Conservation (phyloP, 1,140 invertebrate genomes). For the Bombus fervidus region DNA sequence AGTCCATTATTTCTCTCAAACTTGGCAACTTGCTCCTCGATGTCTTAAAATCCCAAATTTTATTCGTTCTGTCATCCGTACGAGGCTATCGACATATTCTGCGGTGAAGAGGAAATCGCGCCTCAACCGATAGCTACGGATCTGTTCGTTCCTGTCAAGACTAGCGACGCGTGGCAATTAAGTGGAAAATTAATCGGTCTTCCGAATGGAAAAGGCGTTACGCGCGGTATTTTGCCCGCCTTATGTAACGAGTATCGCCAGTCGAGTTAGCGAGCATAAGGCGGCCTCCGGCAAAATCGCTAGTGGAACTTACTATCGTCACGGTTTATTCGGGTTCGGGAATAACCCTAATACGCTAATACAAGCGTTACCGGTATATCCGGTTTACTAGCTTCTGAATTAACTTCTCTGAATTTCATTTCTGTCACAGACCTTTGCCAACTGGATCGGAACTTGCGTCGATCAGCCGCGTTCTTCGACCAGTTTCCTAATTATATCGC, state of each 20-base stretch:
- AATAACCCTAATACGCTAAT: neutral
- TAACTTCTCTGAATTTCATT: conserved; percentile 33
- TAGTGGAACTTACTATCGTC: conserved; percentile 3
- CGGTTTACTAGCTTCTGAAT: conserved; percentile 17
- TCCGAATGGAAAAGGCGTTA: conserved; percentile 7
- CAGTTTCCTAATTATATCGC: neutral
- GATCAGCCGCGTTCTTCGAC: neutral
- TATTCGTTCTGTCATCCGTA: no score
- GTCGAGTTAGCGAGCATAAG: neutral
- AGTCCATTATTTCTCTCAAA: no score
- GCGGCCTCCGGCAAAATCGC: neutral
- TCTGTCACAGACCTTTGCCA: neutral
- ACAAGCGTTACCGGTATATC: conserved; percentile 17
- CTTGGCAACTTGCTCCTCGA: no score
- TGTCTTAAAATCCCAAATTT: no score
- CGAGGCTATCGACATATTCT: neutral
- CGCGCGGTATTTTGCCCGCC: neutral
- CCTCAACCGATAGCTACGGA: neutral
- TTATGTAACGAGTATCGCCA: neutral
- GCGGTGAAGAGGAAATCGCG: neutral
- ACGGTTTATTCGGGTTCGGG: conserved; percentile 15
- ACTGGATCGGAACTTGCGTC: neutral
- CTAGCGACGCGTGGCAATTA: conserved; percentile 2
- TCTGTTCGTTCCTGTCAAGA: neutral
- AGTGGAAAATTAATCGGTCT: conserved; percentile 13